Evolutionary conservation across 2,113 vertebrate genomes (phyloP).

Genomic region (Burhinus bistriatus): DNA sequence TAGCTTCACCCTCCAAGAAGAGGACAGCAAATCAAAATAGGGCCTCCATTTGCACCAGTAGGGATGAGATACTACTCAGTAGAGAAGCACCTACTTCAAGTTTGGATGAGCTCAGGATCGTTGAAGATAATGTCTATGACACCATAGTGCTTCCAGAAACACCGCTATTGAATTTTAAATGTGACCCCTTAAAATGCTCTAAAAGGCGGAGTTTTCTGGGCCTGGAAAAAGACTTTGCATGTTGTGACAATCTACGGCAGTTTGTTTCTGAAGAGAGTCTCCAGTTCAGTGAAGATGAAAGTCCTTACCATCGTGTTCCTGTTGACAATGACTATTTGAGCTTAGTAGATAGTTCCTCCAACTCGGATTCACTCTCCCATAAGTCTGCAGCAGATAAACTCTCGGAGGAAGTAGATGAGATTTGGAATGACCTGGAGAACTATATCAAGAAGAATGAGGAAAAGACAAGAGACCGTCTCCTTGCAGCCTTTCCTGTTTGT

Average conservation of each 20-base stretch:
- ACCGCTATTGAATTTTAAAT: conserved; percentile 38
- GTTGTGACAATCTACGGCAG: conserved; percentile 68
- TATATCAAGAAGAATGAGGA: conserved; percentile 96
- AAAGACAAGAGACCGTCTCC: conserved; percentile 88
- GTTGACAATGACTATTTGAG: conserved; percentile 74
- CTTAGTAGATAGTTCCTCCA: conserved; percentile 73
- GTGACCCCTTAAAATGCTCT: conserved; percentile 38
- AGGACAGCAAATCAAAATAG: conserved; percentile 9
- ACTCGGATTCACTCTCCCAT: conserved; percentile 73
- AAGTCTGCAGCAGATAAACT: conserved; percentile 82
- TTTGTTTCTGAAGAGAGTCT: conserved; percentile 89
- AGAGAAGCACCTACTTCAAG: conserved; percentile 53
- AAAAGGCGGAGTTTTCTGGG: conserved; percentile 72
- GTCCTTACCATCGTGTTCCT: conserved; percentile 61
- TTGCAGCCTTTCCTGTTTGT: conserved; percentile 91
- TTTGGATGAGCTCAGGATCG: conserved; percentile 78
- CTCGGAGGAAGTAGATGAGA: conserved; percentile 92
- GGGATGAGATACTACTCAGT: neutral
- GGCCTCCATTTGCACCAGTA: neutral
- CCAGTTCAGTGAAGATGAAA: conserved; percentile 81
- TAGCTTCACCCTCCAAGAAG: conserved; percentile 57
- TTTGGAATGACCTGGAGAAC: conserved; percentile 97
- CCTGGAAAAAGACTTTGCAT: conserved; percentile 77
- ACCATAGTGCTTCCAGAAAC: conserved; percentile 84
- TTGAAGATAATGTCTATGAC: conserved; percentile 92